Percentiles rank a stretch among this genome's conserved stretches.
These are phyloP conservation scores for Chelmon rostratus DNA, from an alignment of 2,797 vertebrate genomes.

Conservation along the genomic window DNA sequence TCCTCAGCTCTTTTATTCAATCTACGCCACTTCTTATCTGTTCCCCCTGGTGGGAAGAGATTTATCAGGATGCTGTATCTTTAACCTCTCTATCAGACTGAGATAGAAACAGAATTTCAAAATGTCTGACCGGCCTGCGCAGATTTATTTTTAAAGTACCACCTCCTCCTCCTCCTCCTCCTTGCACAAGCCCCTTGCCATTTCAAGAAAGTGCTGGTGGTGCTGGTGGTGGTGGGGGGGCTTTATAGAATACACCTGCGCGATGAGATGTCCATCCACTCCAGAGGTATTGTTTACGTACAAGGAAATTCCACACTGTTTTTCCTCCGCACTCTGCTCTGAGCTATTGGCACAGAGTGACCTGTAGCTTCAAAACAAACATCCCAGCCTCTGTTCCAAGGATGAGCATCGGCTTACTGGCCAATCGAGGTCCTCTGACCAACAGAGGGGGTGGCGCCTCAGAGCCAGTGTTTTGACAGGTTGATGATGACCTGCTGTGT, in stretches of 20 bases:
- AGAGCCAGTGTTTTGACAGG: slow-evolving; percentile 72
- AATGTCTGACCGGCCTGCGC: slow-evolving; percentile 79
- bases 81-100: slow-evolving; percentile 90
- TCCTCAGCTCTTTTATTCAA: slow-evolving; percentile 80
- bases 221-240: not conserved
- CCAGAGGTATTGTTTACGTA: slow-evolving; percentile 58
- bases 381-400: slow-evolving; percentile 49
- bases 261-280: slow-evolving; percentile 33
- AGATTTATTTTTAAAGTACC: slow-evolving; percentile 76
- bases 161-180: slow-evolving; percentile 14
- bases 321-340: slow-evolving; percentile 26
- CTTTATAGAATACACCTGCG: slow-evolving; percentile 69
- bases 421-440: slow-evolving; percentile 46
- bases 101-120: slow-evolving; percentile 85
- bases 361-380: slow-evolving; percentile 76
- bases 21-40: slow-evolving; percentile 82
- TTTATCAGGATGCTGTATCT: slow-evolving; percentile 94
- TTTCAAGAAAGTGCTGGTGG: slow-evolving; percentile 47
- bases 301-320: slow-evolving; percentile 58
- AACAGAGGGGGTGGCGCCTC: slow-evolving; percentile 26
- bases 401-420: slow-evolving; percentile 39
- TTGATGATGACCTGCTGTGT: slow-evolving; percentile 66
- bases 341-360: slow-evolving; percentile 66
- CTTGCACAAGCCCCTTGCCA: slow-evolving; percentile 44
- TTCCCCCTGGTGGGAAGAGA: slow-evolving; percentile 86